phyloP scores from a whole-genome alignment of 2,797 vertebrate species.

The Phoxinus dragarum region DNA sequence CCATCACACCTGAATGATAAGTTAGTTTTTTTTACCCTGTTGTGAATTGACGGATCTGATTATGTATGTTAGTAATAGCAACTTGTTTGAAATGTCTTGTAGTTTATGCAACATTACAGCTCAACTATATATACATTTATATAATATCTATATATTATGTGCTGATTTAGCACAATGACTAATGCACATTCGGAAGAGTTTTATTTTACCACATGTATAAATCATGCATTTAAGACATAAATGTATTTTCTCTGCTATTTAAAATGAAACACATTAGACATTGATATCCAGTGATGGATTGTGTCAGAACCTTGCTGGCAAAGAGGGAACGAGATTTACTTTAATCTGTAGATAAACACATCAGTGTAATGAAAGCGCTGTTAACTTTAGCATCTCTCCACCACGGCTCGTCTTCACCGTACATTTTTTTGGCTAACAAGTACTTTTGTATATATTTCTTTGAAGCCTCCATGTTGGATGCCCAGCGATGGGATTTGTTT shows the following conservation, averaged over 20 bases:
- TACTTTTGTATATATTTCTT: conserved; percentile 13
- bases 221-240: not conserved
- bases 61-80: conserved; percentile 16
- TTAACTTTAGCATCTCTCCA: no score
- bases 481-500: not conserved
- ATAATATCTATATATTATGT: conserved; percentile 5
- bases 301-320: not conserved
- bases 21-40: not conserved
- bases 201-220: not conserved
- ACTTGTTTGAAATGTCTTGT: not conserved
- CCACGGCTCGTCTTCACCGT: not conserved
- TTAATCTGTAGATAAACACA: conserved; percentile 8
- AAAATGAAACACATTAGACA: not conserved
- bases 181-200: conserved; percentile 33
- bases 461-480: not conserved
- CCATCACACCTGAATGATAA: not conserved
- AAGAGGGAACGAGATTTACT: not conserved
- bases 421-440: not conserved
- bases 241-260: conserved; percentile 53
- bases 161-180: conserved; percentile 31
- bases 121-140: conserved; percentile 7
- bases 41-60: not conserved
- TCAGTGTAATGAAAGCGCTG: not conserved
- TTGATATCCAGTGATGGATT: not conserved
- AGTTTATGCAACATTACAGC: not conserved